Percentiles rank a stretch among this genome's conserved stretches.
phyloP scores from a whole-genome alignment of 2,888 invertebrate species.

The Maniola hyperantus region DNA sequence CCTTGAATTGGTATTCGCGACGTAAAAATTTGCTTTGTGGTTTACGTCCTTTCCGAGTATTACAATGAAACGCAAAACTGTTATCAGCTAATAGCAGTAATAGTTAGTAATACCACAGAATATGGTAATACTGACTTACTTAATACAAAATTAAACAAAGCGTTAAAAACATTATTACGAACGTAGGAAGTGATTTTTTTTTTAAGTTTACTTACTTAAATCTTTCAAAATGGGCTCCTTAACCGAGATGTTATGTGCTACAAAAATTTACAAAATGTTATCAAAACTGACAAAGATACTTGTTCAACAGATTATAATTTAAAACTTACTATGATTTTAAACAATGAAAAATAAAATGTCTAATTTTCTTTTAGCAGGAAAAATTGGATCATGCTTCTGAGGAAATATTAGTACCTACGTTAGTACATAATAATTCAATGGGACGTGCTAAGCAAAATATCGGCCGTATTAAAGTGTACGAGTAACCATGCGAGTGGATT shows the following conservation, averaged over 20 bases:
- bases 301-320: background rate
- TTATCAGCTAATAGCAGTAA: slow-evolving; percentile 1
- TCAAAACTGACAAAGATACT: background rate
- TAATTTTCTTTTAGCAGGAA: too few relatives aligned
- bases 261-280: background rate
- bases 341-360: background rate
- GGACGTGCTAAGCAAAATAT: too few relatives aligned
- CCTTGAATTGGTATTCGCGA: slow-evolving; percentile 37
- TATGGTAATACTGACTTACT: too few relatives aligned
- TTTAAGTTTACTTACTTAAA: too few relatives aligned
- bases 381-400: too few relatives aligned
- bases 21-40: slow-evolving; percentile 34
- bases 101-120: too few relatives aligned
- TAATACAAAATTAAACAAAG: background rate
- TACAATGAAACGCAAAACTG: slow-evolving; percentile 10
- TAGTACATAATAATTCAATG: too few relatives aligned
- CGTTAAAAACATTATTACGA: background rate
- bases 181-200: too few relatives aligned
- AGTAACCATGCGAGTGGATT: too few relatives aligned
- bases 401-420: too few relatives aligned
- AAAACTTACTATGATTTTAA: background rate
- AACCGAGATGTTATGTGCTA: background rate
- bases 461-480: too few relatives aligned
- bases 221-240: background rate
- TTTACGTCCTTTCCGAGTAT: slow-evolving; percentile 14